Percentiles rank a stretch among this genome's conserved stretches.
Conservation (phyloP, 2,113 vertebrate genomes). For the Diadophis punctatus region DNA sequence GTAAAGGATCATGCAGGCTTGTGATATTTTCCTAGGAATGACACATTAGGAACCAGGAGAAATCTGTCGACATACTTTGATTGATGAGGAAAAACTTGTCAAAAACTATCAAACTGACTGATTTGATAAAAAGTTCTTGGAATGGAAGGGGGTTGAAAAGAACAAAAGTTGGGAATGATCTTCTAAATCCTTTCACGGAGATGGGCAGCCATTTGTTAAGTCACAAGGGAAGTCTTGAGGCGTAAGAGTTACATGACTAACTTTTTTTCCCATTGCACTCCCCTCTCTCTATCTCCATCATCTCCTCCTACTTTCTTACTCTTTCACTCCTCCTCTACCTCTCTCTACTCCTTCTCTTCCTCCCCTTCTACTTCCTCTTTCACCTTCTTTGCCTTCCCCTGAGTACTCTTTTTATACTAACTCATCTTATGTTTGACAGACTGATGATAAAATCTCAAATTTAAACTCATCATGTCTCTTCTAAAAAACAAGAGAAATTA, state of each 20-base stretch:
- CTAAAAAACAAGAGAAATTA: too few species aligned
- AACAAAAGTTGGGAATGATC: background rate
- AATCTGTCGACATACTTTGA: constrained; percentile 1
- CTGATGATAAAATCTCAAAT: too few species aligned
- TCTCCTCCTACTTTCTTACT: too few species aligned
- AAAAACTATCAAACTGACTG: background rate
- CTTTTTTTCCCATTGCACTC: too few species aligned
- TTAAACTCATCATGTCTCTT: too few species aligned
- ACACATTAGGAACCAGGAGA: background rate
- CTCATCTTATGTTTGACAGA: too few species aligned
- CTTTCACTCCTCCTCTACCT: too few species aligned
- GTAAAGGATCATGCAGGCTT: background rate
- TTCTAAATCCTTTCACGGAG: background rate
- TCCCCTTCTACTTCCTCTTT: too few species aligned
- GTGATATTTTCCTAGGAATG: background rate
- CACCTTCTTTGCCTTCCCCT: too few species aligned
- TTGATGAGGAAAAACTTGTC: background rate
- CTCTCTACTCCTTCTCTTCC: too few species aligned
- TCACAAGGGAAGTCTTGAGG: background rate
- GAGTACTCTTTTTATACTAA: too few species aligned
- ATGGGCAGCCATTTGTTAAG: background rate
- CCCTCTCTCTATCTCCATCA: too few species aligned
- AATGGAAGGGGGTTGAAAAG: background rate
- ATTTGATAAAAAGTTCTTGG: background rate
- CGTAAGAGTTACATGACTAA: background rate